Percentiles rank a stretch among this genome's conserved stretches.
phyloP scores from a whole-genome alignment of 2,888 invertebrate species.

The Acanthosoma haemorrhoidale region DNA sequence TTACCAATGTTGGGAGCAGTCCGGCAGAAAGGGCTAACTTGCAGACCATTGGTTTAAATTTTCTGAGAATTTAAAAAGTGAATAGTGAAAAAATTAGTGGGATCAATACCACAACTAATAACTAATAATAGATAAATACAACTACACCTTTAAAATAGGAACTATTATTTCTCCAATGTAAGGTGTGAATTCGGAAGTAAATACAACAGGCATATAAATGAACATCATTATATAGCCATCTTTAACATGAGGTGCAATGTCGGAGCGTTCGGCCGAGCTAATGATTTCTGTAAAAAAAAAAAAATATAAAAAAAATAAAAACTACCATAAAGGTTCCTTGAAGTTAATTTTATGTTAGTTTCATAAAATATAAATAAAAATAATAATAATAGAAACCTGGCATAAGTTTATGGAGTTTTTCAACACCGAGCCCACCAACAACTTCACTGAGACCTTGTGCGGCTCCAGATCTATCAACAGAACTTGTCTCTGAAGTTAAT shows the following conservation, averaged over 20 bases:
- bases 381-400: conserved; percentile 54
- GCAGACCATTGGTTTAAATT: not conserved
- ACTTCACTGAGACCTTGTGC: conserved; percentile 97
- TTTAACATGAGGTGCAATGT: conserved; percentile 93
- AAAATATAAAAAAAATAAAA: not conserved
- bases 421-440: conserved; percentile 90
- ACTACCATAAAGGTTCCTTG: not conserved
- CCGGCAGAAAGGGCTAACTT: no score
- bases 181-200: conserved; percentile 89
- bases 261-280: conserved; percentile 83
- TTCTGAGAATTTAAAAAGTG: not conserved
- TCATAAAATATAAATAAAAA: not conserved
- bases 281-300: conserved; percentile 66
- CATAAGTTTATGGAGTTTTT: conserved; percentile 94
- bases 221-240: conserved; percentile 99
- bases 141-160: conserved; percentile 75
- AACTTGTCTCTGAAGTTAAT: conserved; percentile 87
- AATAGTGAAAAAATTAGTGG: not conserved
- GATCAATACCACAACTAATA: no score
- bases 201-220: conserved; percentile 97
- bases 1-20: not conserved
- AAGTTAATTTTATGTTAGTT: not conserved
- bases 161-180: conserved; percentile 96
- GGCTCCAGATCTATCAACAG: conserved; percentile 93
- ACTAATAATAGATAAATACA: not conserved